Evolutionary conservation across 92 coral and sea anemone genomes (phyloP).

Genomic region (Nematostella vectensis): DNA sequence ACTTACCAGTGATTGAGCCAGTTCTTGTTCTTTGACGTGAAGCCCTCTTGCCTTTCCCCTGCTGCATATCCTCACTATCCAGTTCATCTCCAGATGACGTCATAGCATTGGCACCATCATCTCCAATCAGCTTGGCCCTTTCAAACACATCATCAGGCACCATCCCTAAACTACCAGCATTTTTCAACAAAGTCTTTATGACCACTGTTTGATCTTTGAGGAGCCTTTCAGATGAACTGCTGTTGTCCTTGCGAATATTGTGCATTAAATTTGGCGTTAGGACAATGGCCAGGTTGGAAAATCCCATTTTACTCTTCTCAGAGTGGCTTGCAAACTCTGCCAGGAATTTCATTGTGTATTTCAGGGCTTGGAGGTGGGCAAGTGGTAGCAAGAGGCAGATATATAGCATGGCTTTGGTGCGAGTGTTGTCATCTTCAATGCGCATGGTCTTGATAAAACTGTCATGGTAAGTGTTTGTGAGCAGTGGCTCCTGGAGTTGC

Average conservation of each 20-base stretch:
- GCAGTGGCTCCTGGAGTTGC: constrained; percentile 84
- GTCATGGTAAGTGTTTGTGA: constrained; percentile 80
- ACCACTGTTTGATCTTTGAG: constrained; percentile 84
- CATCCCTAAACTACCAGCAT: constrained; percentile 79
- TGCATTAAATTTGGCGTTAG: constrained; percentile 88
- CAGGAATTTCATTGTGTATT: constrained; percentile 71
- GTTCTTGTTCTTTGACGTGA: constrained; percentile 74
- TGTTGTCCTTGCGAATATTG: constrained; percentile 66
- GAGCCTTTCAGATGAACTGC: constrained; percentile 61
- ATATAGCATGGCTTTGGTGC: constrained; percentile 51
- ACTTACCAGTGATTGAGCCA: constrained; percentile 78
- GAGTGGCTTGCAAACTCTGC: constrained; percentile 80
- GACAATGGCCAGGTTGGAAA: constrained; percentile 85
- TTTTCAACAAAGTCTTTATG: constrained; percentile 61
- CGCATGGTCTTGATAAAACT: constrained; percentile 68
- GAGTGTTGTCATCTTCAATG: constrained; percentile 58
- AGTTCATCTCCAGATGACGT: constrained; percentile 96
- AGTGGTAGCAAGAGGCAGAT: constrained; percentile 78
- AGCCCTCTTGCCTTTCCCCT: constrained; percentile 31
- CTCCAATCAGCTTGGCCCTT: constrained; percentile 73
- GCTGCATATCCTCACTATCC: constrained; percentile 50
- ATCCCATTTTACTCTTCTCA: constrained; percentile 85
- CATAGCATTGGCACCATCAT: constrained; percentile 54
- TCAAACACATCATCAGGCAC: constrained; percentile 76
- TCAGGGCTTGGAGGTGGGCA: constrained; percentile 70